phyloP scores from a whole-genome alignment of 2,888 invertebrate genomes.

The Nasonia oneida region DNA sequence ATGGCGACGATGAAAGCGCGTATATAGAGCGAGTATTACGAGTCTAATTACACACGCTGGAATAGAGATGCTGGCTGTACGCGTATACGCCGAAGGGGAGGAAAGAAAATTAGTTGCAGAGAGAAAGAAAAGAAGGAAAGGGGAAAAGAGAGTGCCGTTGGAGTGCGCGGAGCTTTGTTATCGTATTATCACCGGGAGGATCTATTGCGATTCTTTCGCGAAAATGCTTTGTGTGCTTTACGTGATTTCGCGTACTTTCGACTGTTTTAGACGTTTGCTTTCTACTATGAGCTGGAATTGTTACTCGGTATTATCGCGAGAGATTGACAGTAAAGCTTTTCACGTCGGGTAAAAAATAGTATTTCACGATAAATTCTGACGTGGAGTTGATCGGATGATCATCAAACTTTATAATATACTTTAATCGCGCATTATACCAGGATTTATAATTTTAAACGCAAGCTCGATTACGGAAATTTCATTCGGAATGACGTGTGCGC shows the following conservation, averaged over 20 bases:
- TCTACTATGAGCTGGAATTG: background rate
- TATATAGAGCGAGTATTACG: conserved; percentile 24
- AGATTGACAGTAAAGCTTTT: no score
- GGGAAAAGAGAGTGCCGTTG: background rate
- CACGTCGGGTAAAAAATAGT: no score
- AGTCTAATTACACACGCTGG: conserved; percentile 34
- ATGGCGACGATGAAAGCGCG: conserved; percentile 26
- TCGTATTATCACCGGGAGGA: background rate
- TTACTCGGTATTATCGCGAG: background rate
- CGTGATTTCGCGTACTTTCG: background rate
- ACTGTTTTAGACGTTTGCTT: background rate
- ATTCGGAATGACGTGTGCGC: background rate
- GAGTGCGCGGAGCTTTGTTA: background rate
- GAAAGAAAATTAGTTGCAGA: conserved; percentile 17
- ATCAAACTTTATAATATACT: no score
- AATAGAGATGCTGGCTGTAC: background rate
- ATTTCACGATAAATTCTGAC: no score
- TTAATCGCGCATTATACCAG: no score
- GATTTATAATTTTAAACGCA: background rate
- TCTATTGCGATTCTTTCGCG: conserved; percentile 15
- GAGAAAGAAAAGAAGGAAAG: no score
- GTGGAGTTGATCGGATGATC: no score
- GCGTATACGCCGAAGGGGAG: background rate
- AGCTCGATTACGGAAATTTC: background rate
- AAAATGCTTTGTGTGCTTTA: background rate